A percentile compares a stretch with the other conserved stretches of the same genome.
These are phyloP conservation scores for Thecocarcelia acutangulata DNA, from an alignment of 2,888 invertebrate species.

Conservation along the genomic window DNA sequence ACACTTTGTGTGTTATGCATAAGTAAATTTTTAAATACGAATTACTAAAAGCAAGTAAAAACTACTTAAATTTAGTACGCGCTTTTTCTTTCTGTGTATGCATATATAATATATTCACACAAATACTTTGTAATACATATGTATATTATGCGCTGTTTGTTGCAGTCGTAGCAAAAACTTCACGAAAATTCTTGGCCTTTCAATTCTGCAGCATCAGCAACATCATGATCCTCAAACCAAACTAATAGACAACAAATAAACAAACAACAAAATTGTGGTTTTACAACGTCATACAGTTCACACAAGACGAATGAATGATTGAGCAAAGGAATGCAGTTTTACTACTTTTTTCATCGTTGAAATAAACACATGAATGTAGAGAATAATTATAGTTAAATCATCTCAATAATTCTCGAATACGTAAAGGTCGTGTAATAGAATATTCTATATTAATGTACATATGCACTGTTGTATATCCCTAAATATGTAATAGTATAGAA, in stretches of 20 bases:
- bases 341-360: conserved; percentile 72
- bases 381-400: conserved; percentile 12
- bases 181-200: neutral
- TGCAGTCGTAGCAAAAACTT: neutral
- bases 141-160: neutral
- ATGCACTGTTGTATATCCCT: too few species aligned
- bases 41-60: too few species aligned
- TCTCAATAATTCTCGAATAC: too few species aligned
- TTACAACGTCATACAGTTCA: conserved; percentile 15
- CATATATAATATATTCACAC: too few species aligned
- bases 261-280: conserved; percentile 20
- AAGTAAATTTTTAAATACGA: too few species aligned
- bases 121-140: conserved; percentile 1
- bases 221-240: conserved; percentile 10
- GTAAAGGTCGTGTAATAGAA: too few species aligned
- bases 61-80: too few species aligned
- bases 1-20: too few species aligned
- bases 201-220: conserved; percentile 3
- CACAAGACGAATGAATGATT: conserved; percentile 18
- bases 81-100: too few species aligned
- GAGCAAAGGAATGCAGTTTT: conserved; percentile 75
- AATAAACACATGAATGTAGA: conserved; percentile 46
- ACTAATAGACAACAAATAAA: conserved; percentile 3
- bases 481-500: too few species aligned
- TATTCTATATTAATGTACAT: too few species aligned